phyloP scores from a whole-genome alignment of 2,113 vertebrate species.

The Cephalopterus ornatus region DNA sequence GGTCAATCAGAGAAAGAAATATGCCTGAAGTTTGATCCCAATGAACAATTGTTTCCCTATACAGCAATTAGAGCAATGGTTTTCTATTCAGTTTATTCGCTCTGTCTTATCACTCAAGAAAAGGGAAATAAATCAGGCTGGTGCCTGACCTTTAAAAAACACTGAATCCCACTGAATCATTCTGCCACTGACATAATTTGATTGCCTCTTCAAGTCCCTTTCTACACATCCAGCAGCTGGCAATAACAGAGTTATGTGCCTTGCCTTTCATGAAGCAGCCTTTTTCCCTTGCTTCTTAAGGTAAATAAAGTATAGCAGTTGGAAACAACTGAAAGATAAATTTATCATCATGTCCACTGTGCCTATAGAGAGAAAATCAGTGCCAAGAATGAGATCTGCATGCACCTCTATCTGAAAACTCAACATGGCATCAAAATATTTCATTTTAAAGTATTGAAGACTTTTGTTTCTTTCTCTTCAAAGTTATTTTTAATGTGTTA shows the following conservation, averaged over 20 bases:
- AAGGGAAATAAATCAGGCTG: constrained; percentile 26
- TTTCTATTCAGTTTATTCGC: constrained; percentile 21
- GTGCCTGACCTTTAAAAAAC: constrained; percentile 35
- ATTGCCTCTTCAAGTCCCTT: neutral
- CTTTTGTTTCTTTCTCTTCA: neutral
- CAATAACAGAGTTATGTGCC: neutral
- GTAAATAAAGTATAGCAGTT: constrained; percentile 7
- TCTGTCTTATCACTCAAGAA: constrained; percentile 15
- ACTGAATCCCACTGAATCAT: constrained; percentile 12
- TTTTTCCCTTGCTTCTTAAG: neutral
- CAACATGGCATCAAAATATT: neutral
- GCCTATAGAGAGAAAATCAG: neutral
- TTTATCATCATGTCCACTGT: neutral
- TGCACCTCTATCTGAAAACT: neutral
- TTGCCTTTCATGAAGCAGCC: neutral
- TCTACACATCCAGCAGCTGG: neutral
- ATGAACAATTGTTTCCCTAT: neutral
- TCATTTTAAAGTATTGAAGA: neutral
- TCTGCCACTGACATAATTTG: neutral
- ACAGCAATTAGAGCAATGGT: neutral
- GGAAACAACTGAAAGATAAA: neutral
- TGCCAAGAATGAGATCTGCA: neutral
- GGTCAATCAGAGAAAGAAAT: neutral
- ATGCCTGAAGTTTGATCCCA: neutral
- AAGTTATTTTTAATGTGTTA: neutral